Evolutionary conservation across 2,113 vertebrate species (phyloP).

Genomic region (Pedionomus torquatus): DNA sequence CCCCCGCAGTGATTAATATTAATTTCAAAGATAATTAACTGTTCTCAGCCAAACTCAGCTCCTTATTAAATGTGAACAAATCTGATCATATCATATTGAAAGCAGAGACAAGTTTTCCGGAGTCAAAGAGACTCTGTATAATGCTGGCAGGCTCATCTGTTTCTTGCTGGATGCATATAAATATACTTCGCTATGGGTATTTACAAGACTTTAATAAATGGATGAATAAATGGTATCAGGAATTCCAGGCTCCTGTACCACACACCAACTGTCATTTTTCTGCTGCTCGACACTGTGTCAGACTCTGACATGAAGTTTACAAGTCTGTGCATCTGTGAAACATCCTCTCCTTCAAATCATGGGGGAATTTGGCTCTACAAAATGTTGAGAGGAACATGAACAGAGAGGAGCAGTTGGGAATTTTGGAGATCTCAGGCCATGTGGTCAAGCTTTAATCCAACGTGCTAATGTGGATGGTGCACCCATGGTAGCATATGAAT

Average conservation of each 20-base stretch:
- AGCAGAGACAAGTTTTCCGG: not conserved
- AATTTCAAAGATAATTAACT: slow-evolving; percentile 41
- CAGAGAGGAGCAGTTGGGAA: not conserved
- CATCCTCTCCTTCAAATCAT: not conserved
- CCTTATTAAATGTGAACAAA: not conserved
- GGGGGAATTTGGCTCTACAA: not conserved
- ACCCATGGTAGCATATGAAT: fast-evolving
- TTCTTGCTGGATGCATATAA: not conserved
- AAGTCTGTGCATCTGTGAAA: not conserved
- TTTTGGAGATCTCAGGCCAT: not conserved
- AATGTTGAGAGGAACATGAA: not conserved
- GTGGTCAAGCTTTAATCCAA: not conserved
- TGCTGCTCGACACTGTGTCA: not conserved
- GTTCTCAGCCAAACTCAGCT: not conserved
- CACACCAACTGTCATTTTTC: not conserved
- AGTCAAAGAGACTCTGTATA: not conserved
- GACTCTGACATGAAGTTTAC: not conserved
- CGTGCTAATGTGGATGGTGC: not conserved
- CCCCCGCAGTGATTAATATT: slow-evolving; percentile 24
- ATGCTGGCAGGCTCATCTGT: not conserved
- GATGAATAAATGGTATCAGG: not conserved
- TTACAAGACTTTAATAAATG: not conserved
- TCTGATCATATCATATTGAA: not conserved
- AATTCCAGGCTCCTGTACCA: not conserved
- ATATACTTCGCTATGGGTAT: not conserved